These are phyloP conservation scores for Trachymyrmex cornetzi DNA, from an alignment of 1,140 invertebrate species.

Conservation along the genomic window DNA sequence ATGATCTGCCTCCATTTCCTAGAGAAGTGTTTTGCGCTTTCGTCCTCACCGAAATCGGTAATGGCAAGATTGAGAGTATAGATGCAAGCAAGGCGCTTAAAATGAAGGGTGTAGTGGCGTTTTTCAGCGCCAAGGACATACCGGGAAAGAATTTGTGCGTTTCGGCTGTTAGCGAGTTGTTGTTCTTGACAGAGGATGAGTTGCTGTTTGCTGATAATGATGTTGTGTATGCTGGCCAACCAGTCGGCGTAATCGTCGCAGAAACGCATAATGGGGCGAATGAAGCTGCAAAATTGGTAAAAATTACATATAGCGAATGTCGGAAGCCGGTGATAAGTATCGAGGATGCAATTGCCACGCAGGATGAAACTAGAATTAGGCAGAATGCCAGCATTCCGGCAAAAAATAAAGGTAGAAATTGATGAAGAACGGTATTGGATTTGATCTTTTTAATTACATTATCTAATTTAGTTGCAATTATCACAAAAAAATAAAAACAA, in stretches of 20 bases:
- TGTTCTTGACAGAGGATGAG: constrained; percentile 80
- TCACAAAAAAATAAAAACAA: too few relatives aligned
- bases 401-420: constrained; percentile 80
- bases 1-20: constrained; percentile 88
- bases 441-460: too few relatives aligned
- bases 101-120: constrained; percentile 90
- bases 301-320: constrained; percentile 88
- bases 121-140: constrained; percentile 91
- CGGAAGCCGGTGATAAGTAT: constrained; percentile 88
- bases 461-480: too few relatives aligned
- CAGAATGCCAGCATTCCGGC: constrained; percentile 78
- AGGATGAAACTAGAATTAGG: constrained; percentile 81
- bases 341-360: constrained; percentile 87
- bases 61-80: constrained; percentile 87
- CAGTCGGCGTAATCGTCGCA: constrained; percentile 91
- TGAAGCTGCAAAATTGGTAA: constrained; percentile 89
- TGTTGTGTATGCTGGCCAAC: constrained; percentile 90
- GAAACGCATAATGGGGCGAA: constrained; percentile 88
- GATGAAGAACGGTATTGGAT: too few relatives aligned
- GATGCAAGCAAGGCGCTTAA: constrained; percentile 88
- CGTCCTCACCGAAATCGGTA: constrained; percentile 87
- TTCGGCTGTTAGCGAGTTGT: constrained; percentile 63
- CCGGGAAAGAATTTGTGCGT: constrained; percentile 90
- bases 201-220: constrained; percentile 85
- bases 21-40: constrained; percentile 91